phyloP scores from a whole-genome alignment of 2,888 invertebrate genomes.

The Agrochola lychnidis region DNA sequence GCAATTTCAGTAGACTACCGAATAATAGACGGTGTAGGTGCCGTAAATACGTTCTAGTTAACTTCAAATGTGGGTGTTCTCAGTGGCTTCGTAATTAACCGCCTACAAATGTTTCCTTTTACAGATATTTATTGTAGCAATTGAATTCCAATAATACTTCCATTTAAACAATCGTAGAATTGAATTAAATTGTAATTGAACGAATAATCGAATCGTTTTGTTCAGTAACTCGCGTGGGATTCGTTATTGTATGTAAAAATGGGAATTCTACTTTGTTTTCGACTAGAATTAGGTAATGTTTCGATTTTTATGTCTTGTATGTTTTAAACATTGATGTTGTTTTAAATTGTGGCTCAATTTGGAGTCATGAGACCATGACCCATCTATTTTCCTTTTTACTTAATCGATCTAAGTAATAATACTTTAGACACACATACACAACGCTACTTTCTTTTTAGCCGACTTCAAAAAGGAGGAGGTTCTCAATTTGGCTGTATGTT shows the following conservation, averaged over 20 bases:
- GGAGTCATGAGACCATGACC: background rate
- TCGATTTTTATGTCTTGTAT: slow-evolving; percentile 9
- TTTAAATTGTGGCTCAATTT: background rate
- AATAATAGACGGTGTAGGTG: slow-evolving; percentile 43
- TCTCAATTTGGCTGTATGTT: too few relatives aligned
- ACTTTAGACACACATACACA: background rate
- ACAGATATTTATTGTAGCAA: slow-evolving; percentile 61
- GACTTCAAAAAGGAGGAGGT: too few relatives aligned
- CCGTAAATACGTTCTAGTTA: slow-evolving; percentile 19
- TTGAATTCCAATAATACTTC: slow-evolving; percentile 53
- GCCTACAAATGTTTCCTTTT: slow-evolving; percentile 58
- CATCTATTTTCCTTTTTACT: background rate
- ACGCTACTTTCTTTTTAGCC: background rate
- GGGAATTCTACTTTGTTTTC: slow-evolving; percentile 33
- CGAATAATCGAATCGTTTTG: slow-evolving; percentile 51
- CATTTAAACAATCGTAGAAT: slow-evolving; percentile 50
- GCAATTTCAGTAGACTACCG: slow-evolving; percentile 38
- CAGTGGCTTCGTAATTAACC: slow-evolving; percentile 46
- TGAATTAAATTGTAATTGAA: slow-evolving; percentile 64
- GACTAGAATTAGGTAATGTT: background rate
- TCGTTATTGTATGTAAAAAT: slow-evolving; percentile 36
- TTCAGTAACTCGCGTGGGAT: slow-evolving; percentile 47
- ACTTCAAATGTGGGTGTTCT: slow-evolving; percentile 32
- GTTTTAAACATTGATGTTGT: background rate
- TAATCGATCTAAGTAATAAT: background rate